These are phyloP conservation scores for Microtus pennsylvanicus DNA, from an alignment of 2,113 vertebrate species.

Conservation along the genomic window DNA sequence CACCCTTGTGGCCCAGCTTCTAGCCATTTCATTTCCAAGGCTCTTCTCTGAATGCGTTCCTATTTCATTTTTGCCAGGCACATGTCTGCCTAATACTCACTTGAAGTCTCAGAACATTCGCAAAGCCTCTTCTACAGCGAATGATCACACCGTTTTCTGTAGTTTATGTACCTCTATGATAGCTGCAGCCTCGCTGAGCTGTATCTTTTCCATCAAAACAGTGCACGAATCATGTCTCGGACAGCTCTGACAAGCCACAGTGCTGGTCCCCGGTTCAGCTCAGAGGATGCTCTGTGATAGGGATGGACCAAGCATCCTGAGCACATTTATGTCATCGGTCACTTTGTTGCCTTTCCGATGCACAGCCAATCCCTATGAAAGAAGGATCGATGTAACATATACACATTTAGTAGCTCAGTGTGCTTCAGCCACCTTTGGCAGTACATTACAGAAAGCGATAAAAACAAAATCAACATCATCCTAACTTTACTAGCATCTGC, in stretches of 20 bases:
- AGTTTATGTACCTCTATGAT: neutral
- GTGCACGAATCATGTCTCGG: neutral
- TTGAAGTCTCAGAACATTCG: neutral
- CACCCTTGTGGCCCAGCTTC: neutral
- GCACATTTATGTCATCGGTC: neutral
- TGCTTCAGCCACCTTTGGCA: neutral
- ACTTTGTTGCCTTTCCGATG: neutral
- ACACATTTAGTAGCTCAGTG: neutral
- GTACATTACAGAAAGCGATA: neutral
- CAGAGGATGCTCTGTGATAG: neutral
- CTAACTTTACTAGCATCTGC: neutral
- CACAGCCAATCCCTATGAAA: slow-evolving; percentile 1
- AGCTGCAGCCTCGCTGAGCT: neutral
- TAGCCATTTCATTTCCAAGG: neutral
- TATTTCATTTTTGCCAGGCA: neutral
- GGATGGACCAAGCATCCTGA: neutral
- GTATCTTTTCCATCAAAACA: neutral
- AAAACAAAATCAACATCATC: neutral
- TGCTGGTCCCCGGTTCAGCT: neutral
- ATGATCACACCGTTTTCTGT: neutral
- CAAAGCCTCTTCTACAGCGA: neutral
- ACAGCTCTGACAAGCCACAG: neutral
- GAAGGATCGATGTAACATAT: neutral
- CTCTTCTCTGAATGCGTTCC: neutral
- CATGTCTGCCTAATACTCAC: neutral